Evolutionary conservation across 2,888 invertebrate species (phyloP), one percentile per base, ranked within the genome.

Genomic region (Limnephilus marmoratus): DNA sequence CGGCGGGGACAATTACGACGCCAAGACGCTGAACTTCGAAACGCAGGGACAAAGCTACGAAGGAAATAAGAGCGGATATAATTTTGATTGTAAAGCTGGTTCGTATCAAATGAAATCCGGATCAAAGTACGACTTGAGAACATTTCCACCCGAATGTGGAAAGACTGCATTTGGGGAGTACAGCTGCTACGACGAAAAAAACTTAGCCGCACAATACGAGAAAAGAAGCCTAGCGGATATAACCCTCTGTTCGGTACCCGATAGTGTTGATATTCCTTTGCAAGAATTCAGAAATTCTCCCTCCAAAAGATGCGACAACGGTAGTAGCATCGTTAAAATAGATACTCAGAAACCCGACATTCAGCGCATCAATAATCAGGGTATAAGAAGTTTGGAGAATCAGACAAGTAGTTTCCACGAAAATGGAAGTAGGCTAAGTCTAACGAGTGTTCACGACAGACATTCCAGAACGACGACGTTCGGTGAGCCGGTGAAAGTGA

Each of bases 181-280:
- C 94, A 97, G 97, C 94, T 97, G 97, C 94, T 97, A 97, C 93
- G 97, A 97, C 93, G 97, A 97, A 94, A 97, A 97, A 94, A 96
- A 96, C 93, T 95, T 96, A 7, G 96, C 96, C 81, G 96, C 96
- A 68, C 94, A 94, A 89, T 95, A 95, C 94, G 96, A 96, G 93
- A 97, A 97, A 92, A 96, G 96, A 93, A 96, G 97, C 29, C 95
- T 97, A 94, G 96, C 96, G 3, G 97, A 97, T 94, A 96, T 96
- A 92, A 97, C 97, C 94, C 97, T 97, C 93, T 95, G 96, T 81
- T 94, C 94, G 91, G 93, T 95, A n/a, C 95, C 95, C 85, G 95
- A 95, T 91, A 94, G 95, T 34, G 97, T 97, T 31, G 97, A 98
- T 94, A 95, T 98, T 86, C 97, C 97, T 82, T 95, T 97, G 92